Percentiles rank a stretch among this genome's conserved stretches.
Evolutionary conservation across 35 echinoderm and acorn worm species (phyloP).

Genomic region (Patiria miniata): DNA sequence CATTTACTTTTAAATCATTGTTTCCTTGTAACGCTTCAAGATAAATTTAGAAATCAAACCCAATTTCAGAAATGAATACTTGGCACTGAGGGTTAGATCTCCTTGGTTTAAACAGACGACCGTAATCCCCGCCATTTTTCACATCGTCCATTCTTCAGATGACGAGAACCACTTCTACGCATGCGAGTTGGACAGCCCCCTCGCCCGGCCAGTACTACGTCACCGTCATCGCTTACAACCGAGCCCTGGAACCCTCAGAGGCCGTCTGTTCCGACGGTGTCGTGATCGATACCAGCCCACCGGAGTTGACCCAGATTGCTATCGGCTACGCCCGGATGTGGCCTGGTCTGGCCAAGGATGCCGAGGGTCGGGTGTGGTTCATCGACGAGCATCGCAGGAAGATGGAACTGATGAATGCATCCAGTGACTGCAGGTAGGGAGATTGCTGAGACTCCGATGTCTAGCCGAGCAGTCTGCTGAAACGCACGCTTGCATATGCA

Average conservation of each 20-base stretch:
- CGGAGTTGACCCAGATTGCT: neutral
- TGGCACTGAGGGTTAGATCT: too few relatives aligned
- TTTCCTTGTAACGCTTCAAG: too few relatives aligned
- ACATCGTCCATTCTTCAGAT: neutral
- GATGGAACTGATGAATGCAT: neutral
- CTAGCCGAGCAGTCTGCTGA: too few relatives aligned
- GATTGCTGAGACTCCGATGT: too few relatives aligned
- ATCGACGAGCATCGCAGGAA: neutral
- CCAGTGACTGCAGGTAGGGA: conserved; percentile 52
- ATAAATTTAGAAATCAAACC: too few relatives aligned
- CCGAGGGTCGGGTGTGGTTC: conserved; percentile 22
- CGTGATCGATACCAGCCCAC: conserved; percentile 44
- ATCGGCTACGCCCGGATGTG: neutral
- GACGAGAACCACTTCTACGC: conserved; percentile 38
- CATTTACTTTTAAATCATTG: too few relatives aligned
- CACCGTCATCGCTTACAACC: conserved; percentile 51
- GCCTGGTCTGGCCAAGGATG: conserved; percentile 35
- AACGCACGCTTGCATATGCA: too few relatives aligned
- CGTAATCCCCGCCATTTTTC: too few relatives aligned
- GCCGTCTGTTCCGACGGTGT: conserved; percentile 57
- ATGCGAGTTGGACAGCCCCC: conserved; percentile 45
- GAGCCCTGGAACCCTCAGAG: conserved; percentile 45
- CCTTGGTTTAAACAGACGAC: too few relatives aligned
- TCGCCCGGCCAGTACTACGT: conserved; percentile 24
- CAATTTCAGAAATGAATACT: too few relatives aligned